These are phyloP conservation scores for Dinothrombium tinctorium DNA, from an alignment of 1,140 invertebrate genomes.

Conservation along the genomic window DNA sequence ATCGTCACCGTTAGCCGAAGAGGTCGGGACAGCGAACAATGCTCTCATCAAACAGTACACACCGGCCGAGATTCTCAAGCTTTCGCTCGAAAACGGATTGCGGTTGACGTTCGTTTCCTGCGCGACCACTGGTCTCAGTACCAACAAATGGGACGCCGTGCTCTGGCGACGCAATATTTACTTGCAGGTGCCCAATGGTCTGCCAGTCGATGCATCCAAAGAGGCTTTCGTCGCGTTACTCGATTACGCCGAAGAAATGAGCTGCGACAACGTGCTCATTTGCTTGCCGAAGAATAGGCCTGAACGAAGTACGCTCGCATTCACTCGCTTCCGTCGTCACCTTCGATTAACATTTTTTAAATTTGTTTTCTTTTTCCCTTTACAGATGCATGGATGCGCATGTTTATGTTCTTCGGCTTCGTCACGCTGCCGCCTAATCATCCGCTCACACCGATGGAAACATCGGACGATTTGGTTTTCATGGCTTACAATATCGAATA, in stretches of 20 bases:
- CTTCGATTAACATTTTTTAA: background rate
- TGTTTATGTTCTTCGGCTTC: slow-evolving; percentile 92
- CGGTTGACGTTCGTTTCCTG: slow-evolving; percentile 22
- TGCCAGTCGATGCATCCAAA: slow-evolving; percentile 66
- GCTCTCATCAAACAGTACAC: slow-evolving; percentile 39
- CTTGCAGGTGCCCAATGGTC: slow-evolving; percentile 55
- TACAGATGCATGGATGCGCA: slow-evolving; percentile 54
- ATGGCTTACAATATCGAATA: slow-evolving; percentile 53
- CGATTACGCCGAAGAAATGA: slow-evolving; percentile 77
- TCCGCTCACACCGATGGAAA: slow-evolving; percentile 34
- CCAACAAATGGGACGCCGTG: slow-evolving; percentile 56
- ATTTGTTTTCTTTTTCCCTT: slow-evolving; percentile 17
- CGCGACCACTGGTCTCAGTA: slow-evolving; percentile 24
- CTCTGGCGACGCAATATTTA: slow-evolving; percentile 53
- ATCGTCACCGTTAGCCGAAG: slow-evolving; percentile 39
- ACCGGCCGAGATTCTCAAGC: slow-evolving; percentile 3
- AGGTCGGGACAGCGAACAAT: too few relatives aligned
- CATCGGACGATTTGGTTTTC: slow-evolving; percentile 34
- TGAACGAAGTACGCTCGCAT: slow-evolving; percentile 36
- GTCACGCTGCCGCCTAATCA: slow-evolving; percentile 54
- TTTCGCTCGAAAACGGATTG: slow-evolving; percentile 21
- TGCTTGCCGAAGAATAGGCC: slow-evolving; percentile 57
- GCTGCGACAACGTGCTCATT: slow-evolving; percentile 50
- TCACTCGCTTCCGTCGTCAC: background rate
- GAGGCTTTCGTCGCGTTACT: slow-evolving; percentile 73